Evolutionary conservation across 2,113 vertebrate species (phyloP).

Genomic region (Bungarus multicinctus): DNA sequence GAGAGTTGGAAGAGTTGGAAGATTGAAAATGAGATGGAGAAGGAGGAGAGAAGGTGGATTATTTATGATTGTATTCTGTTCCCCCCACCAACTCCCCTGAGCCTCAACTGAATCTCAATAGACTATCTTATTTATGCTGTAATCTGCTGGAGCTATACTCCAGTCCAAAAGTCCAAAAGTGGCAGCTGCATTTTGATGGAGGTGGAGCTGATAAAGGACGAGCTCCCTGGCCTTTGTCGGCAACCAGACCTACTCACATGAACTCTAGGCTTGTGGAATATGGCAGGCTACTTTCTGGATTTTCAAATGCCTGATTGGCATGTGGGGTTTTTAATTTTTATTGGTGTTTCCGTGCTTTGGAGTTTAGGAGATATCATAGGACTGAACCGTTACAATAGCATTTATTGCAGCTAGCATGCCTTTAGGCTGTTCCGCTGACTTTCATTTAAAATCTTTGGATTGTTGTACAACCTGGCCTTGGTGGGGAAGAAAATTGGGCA

Average conservation of each 20-base stretch:
- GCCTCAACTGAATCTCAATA: background rate
- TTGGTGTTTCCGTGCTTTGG: too few species aligned
- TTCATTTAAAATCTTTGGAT: background rate
- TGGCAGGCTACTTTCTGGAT: background rate
- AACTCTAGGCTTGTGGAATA: background rate
- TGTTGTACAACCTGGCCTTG: background rate
- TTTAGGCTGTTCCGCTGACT: background rate
- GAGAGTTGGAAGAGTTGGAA: background rate
- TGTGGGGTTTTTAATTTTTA: background rate
- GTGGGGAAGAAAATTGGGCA: background rate
- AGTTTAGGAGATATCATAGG: background rate
- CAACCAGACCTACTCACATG: background rate
- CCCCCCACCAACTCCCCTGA: background rate
- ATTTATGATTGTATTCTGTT: background rate
- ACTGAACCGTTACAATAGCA: background rate
- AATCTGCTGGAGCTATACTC: background rate
- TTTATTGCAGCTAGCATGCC: background rate
- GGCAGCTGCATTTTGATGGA: background rate
- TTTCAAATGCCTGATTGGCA: too few species aligned
- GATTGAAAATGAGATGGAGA: background rate
- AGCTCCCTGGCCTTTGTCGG: background rate
- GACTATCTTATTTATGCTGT: background rate
- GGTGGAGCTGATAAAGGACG: background rate
- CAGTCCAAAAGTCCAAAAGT: background rate
- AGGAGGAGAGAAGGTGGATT: background rate